phyloP scores from a whole-genome alignment of 2,113 vertebrate genomes.

The cat (Felis catus) region F.catus_Fca126_mat1.0 CM031424.1:35858001-35858500 shows the following conservation, averaged over 20 bases:
- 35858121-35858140: neutral
- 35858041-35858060: neutral
- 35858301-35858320: neutral
- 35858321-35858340: neutral
- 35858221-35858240: neutral
- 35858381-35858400: neutral
- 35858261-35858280: neutral
- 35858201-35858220: neutral
- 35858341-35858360: neutral
- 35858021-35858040: neutral
- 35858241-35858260: neutral
- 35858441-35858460: neutral
- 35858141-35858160: neutral
- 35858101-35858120: neutral
- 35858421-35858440: neutral
- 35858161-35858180: neutral
- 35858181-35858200: neutral
- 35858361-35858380: too few relatives aligned
- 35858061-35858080: neutral
- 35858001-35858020: constrained; percentile 31
- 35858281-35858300: neutral
- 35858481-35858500: neutral
- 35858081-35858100: neutral
- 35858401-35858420: neutral
- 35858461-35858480: neutral